These are phyloP conservation scores for Hemiscyllium ocellatum DNA, from an alignment of 2,113 vertebrate species.

Conservation along the genomic window DNA sequence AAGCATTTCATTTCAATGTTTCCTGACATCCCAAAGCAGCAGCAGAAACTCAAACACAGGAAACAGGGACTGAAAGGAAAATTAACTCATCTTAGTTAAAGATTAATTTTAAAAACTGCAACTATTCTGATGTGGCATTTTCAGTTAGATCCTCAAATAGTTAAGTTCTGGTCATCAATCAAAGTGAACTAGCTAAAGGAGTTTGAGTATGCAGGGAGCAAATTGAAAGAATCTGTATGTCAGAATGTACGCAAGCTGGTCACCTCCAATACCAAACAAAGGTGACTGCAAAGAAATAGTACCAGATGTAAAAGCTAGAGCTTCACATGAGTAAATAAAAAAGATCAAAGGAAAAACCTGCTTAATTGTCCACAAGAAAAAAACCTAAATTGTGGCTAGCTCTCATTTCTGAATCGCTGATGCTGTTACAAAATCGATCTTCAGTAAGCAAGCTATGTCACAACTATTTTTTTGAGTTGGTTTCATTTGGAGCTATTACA, in stretches of 20 bases:
- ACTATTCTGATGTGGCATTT: background rate
- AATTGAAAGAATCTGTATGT: background rate
- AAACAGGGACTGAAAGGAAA: background rate
- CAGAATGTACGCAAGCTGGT: background rate
- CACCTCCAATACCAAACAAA: constrained; percentile 11
- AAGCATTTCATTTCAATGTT: background rate
- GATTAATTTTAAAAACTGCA: background rate
- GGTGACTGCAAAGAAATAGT: constrained; percentile 14
- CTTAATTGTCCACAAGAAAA: background rate
- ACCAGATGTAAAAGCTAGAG: constrained; percentile 19
- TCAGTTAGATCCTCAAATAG: background rate
- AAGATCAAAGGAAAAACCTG: background rate
- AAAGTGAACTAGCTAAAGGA: background rate
- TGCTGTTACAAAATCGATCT: background rate
- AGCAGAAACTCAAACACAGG: background rate
- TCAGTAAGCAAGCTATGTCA: background rate
- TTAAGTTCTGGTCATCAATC: background rate
- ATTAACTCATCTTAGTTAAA: background rate
- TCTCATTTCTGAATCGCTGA: background rate
- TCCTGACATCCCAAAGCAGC: background rate
- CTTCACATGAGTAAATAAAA: constrained; percentile 12
- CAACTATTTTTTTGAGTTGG: background rate
- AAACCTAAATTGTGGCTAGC: background rate
- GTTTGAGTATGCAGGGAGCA: background rate
- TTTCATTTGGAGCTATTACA: background rate